Percentiles rank a stretch among this genome's conserved stretches.
Evolutionary conservation across 2,888 invertebrate species (phyloP).

Genomic region (Notocelia uddmanniana): DNA sequence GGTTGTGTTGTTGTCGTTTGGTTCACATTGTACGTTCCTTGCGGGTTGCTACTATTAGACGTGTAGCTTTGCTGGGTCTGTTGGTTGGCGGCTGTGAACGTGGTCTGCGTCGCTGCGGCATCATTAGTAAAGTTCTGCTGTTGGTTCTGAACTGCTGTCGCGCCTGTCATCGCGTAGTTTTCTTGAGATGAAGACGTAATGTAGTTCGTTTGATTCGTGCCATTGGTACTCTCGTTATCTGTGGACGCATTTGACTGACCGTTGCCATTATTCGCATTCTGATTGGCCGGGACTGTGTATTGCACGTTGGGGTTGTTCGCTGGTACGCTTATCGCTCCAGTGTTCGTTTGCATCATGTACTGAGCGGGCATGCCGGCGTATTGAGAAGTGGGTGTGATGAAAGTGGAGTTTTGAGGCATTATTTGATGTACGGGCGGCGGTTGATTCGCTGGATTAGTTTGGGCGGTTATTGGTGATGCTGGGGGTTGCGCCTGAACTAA

Average conservation of each 20-base stretch:
- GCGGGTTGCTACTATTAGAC: conserved; percentile 62
- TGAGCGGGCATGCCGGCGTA: conserved; percentile 73
- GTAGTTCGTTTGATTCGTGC: conserved; percentile 72
- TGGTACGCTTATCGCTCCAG: conserved; percentile 66
- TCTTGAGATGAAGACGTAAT: conserved; percentile 80
- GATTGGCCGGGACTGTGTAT: conserved; percentile 68
- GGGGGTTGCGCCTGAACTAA: conserved; percentile 75
- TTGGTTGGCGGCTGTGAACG: conserved; percentile 64
- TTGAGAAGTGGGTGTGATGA: conserved; percentile 73
- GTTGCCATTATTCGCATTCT: conserved; percentile 66
- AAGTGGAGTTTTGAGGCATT: conserved; percentile 69
- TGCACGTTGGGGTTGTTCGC: conserved; percentile 69
- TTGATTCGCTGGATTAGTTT: conserved; percentile 67
- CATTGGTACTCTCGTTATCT: conserved; percentile 68
- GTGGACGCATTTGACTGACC: conserved; percentile 61
- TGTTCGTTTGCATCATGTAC: conserved; percentile 75
- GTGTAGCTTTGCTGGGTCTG: conserved; percentile 65
- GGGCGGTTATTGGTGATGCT: conserved; percentile 67
- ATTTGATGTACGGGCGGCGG: conserved; percentile 71
- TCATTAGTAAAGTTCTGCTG: conserved; percentile 68
- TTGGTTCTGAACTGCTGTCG: conserved; percentile 45
- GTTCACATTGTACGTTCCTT: conserved; percentile 61
- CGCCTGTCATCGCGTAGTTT: conserved; percentile 60
- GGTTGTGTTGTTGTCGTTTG: conserved; percentile 69
- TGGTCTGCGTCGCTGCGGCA: conserved; percentile 62